These are phyloP conservation scores for Phengaris alcon DNA, from an alignment of 2,888 invertebrate species.

Conservation along the genomic window DNA sequence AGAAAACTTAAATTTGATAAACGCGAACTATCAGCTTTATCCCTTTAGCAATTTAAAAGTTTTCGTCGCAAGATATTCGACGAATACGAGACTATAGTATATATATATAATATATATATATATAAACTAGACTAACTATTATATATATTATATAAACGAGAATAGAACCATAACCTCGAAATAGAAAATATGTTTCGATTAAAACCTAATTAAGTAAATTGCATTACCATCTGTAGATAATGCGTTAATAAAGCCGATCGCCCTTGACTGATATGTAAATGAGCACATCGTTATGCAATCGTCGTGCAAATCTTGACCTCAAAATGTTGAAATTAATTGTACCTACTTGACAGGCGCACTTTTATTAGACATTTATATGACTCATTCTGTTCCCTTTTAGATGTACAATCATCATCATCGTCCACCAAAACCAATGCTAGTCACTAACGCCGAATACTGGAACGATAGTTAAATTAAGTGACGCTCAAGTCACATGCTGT, in stretches of 20 bases:
- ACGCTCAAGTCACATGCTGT: too few relatives aligned
- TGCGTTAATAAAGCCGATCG: background rate
- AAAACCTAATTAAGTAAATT: slow-evolving; percentile 6
- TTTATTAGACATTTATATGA: slow-evolving; percentile 14
- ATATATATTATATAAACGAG: too few relatives aligned
- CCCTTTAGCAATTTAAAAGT: background rate
- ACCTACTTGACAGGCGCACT: background rate
- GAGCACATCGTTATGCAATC: background rate
- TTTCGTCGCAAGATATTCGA: background rate
- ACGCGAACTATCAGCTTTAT: background rate
- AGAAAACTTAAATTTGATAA: too few relatives aligned
- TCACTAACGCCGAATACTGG: background rate
- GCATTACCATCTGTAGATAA: slow-evolving; percentile 5
- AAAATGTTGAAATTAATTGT: slow-evolving; percentile 22
- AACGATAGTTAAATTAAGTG: too few relatives aligned
- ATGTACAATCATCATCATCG: background rate
- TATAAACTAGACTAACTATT: too few relatives aligned
- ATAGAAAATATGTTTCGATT: background rate
- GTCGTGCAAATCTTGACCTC: slow-evolving; percentile 28
- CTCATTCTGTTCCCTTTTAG: background rate
- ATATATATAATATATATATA: too few relatives aligned
- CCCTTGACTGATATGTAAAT: slow-evolving; percentile 20
- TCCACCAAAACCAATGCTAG: background rate
- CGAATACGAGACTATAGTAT: too few relatives aligned
- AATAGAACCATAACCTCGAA: background rate